Conservation (phyloP, 2,797 vertebrate genomes). For the Crax fasciolata region DNA sequence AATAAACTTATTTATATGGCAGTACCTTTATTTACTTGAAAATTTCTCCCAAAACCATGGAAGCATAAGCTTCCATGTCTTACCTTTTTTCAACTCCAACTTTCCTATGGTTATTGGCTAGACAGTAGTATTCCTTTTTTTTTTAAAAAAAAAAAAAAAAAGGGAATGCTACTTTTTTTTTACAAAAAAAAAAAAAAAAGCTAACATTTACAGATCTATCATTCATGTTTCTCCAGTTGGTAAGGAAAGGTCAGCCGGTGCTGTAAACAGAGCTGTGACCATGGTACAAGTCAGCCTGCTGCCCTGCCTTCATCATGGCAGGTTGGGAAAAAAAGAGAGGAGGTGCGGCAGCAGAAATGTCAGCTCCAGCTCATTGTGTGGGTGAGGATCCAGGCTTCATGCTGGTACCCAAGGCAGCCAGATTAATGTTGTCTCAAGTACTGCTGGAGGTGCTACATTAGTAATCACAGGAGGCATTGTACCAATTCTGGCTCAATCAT, state of each 20-base stretch:
- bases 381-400: neutral
- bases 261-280: conserved; percentile 11
- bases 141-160: neutral
- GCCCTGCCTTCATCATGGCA: neutral
- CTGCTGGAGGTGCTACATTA: neutral
- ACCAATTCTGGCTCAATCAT: neutral
- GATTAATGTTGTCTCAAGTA: neutral
- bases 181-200: no score
- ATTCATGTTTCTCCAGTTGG: conserved; percentile 4
- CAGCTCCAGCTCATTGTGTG: neutral
- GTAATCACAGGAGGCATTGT: neutral
- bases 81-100: neutral
- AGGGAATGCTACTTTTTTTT: no score
- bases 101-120: neutral
- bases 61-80: neutral
- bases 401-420: neutral
- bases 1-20: neutral
- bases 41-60: neutral
- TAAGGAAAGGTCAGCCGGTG: conserved; percentile 40
- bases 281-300: neutral
- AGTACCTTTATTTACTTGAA: neutral
- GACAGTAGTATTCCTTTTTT: neutral
- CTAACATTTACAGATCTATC: conserved; percentile 22
- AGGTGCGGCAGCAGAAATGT: neutral
- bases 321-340: neutral